phyloP scores from a whole-genome alignment of 2,888 invertebrate genomes.

The Phlogophora meticulosa region DNA sequence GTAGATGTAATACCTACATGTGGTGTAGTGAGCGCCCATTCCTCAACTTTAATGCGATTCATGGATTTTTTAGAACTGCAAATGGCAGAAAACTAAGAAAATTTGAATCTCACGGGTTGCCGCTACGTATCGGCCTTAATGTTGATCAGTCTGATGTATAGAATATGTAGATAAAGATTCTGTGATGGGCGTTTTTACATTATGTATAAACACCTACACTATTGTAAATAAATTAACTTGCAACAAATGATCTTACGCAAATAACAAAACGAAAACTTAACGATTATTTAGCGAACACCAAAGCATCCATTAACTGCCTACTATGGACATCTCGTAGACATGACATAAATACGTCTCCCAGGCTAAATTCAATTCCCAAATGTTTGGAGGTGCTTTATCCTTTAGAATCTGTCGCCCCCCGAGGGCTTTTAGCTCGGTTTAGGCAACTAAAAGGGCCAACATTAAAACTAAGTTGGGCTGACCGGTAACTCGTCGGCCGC shows the following conservation, averaged over 20 bases:
- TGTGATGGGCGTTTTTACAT: too few relatives aligned
- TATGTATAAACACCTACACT: not conserved
- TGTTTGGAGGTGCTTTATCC: slow-evolving; percentile 52
- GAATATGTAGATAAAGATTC: too few relatives aligned
- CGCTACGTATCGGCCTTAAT: too few relatives aligned
- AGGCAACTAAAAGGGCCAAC: slow-evolving; percentile 50
- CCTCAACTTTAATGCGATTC: too few relatives aligned
- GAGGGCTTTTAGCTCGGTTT: slow-evolving; percentile 49
- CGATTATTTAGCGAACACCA: not conserved
- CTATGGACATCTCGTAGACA: slow-evolving; percentile 5
- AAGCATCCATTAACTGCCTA: not conserved
- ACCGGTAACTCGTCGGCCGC: slow-evolving; percentile 24
- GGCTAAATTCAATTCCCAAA: slow-evolving; percentile 53
- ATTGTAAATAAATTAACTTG: not conserved
- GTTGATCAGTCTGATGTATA: too few relatives aligned
- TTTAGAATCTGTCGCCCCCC: slow-evolving; percentile 39
- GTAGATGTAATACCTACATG: too few relatives aligned
- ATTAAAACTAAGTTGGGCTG: slow-evolving; percentile 56
- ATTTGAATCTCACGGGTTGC: too few relatives aligned
- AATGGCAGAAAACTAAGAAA: too few relatives aligned
- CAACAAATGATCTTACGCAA: not conserved
- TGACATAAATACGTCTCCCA: slow-evolving; percentile 22
- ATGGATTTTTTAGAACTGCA: too few relatives aligned
- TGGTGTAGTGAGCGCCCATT: too few relatives aligned
- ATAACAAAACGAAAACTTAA: not conserved